Evolutionary conservation across 2,797 vertebrate genomes (phyloP).

Genomic region (Delichon dasypus): DNA sequence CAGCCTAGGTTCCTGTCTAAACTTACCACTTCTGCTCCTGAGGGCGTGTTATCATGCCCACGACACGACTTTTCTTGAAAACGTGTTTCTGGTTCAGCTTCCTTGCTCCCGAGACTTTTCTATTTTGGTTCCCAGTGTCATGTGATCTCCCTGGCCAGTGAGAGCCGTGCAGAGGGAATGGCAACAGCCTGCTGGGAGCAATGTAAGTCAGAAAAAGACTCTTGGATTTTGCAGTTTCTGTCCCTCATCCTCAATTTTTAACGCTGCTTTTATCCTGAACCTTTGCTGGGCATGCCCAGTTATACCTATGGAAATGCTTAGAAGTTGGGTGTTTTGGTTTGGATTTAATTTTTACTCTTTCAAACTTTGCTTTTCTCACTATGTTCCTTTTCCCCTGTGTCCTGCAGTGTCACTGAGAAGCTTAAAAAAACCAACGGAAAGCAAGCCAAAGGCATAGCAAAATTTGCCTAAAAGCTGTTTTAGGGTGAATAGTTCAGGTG

Average conservation of each 20-base stretch:
- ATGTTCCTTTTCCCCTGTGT: constrained; percentile 22
- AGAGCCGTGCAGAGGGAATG: constrained; percentile 54
- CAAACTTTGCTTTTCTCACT: not conserved
- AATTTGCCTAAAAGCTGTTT: not conserved
- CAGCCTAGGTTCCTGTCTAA: not conserved
- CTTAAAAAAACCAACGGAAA: constrained; percentile 6
- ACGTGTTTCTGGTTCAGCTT: constrained; percentile 54
- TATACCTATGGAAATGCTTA: not conserved
- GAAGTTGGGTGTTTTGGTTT: not conserved
- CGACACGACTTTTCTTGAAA: not conserved
- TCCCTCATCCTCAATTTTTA: constrained; percentile 1
- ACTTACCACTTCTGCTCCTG: not conserved
- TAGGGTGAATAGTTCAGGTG: not conserved
- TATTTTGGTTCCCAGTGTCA: constrained; percentile 68
- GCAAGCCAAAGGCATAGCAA: not conserved
- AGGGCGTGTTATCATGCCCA: not conserved
- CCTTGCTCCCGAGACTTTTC: constrained; percentile 62
- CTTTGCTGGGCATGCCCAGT: not conserved
- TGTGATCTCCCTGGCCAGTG: constrained; percentile 57
- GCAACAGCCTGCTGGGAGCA: constrained; percentile 70
- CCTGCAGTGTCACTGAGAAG: not conserved
- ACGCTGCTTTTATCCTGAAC: not conserved
- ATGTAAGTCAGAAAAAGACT: constrained; percentile 71
- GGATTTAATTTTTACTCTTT: not conserved
- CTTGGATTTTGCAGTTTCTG: constrained; percentile 52